Percentiles rank a stretch among this genome's conserved stretches.
Evolutionary conservation across 2,888 invertebrate genomes (phyloP).

Genomic region (Xestia sexstrigata): DNA sequence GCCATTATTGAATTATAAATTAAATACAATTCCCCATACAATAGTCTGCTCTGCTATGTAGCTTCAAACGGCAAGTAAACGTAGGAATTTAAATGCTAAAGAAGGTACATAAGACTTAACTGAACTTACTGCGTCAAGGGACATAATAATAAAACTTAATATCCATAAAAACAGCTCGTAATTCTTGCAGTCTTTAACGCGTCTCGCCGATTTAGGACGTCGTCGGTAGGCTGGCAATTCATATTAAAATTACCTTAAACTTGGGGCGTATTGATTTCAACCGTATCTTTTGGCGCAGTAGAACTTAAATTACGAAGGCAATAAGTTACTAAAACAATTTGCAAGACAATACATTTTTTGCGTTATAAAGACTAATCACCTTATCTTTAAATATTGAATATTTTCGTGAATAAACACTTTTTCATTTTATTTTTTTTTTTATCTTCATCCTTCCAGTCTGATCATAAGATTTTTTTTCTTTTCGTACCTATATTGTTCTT

Average conservation of each 20-base stretch:
- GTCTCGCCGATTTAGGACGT: not conserved
- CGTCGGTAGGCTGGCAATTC: not conserved
- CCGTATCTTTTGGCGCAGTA: not conserved
- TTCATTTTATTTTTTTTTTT: too few species aligned
- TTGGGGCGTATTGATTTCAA: not conserved
- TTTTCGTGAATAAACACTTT: too few species aligned
- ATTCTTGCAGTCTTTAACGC: slow-evolving; percentile 10
- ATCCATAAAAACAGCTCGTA: slow-evolving; percentile 17
- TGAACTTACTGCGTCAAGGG: not conserved
- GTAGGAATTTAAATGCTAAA: not conserved
- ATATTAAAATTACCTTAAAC: slow-evolving; percentile 1
- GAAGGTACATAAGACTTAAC: not conserved
- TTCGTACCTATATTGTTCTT: not conserved
- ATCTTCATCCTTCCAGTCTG: not conserved
- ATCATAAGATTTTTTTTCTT: not conserved
- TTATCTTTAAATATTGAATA: too few species aligned
- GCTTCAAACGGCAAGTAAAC: not conserved
- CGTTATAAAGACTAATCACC: not conserved
- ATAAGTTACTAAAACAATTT: not conserved
- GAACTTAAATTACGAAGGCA: not conserved
- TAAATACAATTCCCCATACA: not conserved
- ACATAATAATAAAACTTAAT: not conserved
- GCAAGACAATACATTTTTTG: not conserved
- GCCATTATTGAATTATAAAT: too few species aligned
- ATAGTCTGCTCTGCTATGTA: not conserved